Evolutionary conservation across 2,113 vertebrate species (phyloP).

Genomic region (Gymnobelideus leadbeateri): DNA sequence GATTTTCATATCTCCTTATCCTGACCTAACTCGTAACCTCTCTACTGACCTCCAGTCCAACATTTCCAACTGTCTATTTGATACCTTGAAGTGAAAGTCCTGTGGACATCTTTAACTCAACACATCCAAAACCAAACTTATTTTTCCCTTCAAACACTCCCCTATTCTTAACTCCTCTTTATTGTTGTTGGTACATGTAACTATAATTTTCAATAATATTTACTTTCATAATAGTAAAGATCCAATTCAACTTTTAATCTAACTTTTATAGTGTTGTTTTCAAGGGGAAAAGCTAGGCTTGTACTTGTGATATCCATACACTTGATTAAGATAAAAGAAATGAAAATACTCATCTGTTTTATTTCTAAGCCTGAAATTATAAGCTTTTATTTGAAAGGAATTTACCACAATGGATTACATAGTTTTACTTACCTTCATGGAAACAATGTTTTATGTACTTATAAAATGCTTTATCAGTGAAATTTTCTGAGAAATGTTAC

Average conservation of each 20-base stretch:
- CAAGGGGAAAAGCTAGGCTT: conserved; percentile 50
- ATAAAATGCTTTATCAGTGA: too few relatives aligned
- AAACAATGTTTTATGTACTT: too few relatives aligned
- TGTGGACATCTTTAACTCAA: too few relatives aligned
- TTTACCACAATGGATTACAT: not conserved
- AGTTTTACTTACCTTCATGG: too few relatives aligned
- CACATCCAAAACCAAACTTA: too few relatives aligned
- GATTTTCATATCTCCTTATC: too few relatives aligned
- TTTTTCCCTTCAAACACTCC: too few relatives aligned
- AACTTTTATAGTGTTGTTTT: not conserved
- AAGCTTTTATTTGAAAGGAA: conserved; percentile 32
- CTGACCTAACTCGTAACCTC: too few relatives aligned
- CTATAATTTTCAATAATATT: not conserved
- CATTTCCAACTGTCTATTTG: too few relatives aligned
- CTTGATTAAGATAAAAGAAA: conserved; percentile 27
- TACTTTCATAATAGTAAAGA: not conserved
- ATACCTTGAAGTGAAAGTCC: too few relatives aligned
- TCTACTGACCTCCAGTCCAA: too few relatives aligned
- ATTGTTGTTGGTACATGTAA: not conserved
- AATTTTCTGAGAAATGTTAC: too few relatives aligned
- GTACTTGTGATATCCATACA: conserved; percentile 27
- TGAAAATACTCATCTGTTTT: conserved; percentile 29
- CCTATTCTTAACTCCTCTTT: not conserved
- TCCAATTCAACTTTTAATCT: not conserved
- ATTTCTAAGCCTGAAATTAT: conserved; percentile 51